Evolutionary conservation across 2,113 vertebrate genomes (phyloP).

Genomic region (Tetrao urogallus): DNA sequence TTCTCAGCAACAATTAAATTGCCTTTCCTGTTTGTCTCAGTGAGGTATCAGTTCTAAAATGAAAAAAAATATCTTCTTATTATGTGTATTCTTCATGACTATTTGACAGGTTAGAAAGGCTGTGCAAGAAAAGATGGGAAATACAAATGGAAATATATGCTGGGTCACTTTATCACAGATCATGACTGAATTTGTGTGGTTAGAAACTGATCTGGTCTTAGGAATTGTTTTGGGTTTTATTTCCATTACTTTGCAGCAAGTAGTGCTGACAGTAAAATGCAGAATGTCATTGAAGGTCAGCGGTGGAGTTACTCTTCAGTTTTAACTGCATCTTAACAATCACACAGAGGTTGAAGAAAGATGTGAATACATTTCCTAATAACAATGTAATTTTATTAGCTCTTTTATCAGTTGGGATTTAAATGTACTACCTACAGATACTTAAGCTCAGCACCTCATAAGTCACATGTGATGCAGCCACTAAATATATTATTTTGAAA

Average conservation of each 20-base stretch:
- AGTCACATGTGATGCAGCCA: not conserved
- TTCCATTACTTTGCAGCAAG: conserved; percentile 40
- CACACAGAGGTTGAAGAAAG: conserved; percentile 41
- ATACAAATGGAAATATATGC: not conserved
- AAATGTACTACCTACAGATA: not conserved
- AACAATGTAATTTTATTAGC: conserved; percentile 25
- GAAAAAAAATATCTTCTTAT: not conserved
- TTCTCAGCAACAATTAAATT: not conserved
- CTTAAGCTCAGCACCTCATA: not conserved
- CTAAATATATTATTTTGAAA: not conserved
- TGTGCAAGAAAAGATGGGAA: not conserved
- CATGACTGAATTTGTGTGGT: not conserved
- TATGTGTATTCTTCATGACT: not conserved
- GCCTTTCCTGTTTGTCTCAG: not conserved
- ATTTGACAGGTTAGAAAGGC: not conserved
- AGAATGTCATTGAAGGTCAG: conserved; percentile 59
- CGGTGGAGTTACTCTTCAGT: not conserved
- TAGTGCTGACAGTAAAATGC: conserved; percentile 24
- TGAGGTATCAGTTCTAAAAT: not conserved
- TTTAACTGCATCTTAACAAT: not conserved
- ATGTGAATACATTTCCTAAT: conserved; percentile 1
- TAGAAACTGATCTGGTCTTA: conserved; percentile 9
- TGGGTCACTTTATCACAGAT: not conserved
- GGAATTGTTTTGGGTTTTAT: conserved; percentile 55
- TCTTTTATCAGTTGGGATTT: conserved; percentile 37